phyloP scores from a whole-genome alignment of 2,797 vertebrate species.

The Danio kyathit region DNA sequence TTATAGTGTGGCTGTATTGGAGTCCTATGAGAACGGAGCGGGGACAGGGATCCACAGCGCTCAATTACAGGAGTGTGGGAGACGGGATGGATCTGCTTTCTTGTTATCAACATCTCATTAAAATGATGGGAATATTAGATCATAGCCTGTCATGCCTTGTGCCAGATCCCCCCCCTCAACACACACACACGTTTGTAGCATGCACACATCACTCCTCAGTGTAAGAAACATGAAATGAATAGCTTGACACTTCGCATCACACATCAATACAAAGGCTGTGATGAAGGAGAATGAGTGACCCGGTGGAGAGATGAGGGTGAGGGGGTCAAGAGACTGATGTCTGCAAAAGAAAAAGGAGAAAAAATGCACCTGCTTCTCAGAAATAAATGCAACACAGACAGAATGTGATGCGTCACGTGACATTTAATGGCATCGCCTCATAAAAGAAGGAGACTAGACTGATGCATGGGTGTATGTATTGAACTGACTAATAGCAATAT shows the following conservation, averaged over 20 bases:
- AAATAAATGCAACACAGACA: constrained; percentile 28
- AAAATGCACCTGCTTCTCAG: constrained; percentile 24
- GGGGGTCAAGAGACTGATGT: constrained; percentile 24
- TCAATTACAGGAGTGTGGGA: constrained; percentile 47
- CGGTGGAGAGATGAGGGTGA: constrained; percentile 52
- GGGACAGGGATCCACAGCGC: constrained; percentile 1
- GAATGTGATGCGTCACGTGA: constrained; percentile 40
- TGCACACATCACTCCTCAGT: constrained; percentile 29
- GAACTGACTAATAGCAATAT: neutral
- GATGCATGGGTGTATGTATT: neutral
- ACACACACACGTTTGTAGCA: neutral
- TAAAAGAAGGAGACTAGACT: neutral
- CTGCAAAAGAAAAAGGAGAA: constrained; percentile 17
- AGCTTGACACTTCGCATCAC: constrained; percentile 37
- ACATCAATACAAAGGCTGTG: constrained; percentile 35
- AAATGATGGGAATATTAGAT: constrained; percentile 37
- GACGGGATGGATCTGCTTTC: constrained; percentile 44
- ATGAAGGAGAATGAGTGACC: constrained; percentile 40
- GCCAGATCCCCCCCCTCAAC: too few species aligned
- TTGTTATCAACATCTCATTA: constrained; percentile 44
- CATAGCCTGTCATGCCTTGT: constrained; percentile 25
- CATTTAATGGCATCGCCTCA: constrained; percentile 38
- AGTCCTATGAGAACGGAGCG: constrained; percentile 19
- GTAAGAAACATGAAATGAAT: constrained; percentile 49
- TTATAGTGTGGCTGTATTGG: constrained; percentile 9